Evolutionary conservation across 1,140 invertebrate species (phyloP), one percentile per base, ranked within the genome.

Genomic region (Drosophila athabasca): DNA sequence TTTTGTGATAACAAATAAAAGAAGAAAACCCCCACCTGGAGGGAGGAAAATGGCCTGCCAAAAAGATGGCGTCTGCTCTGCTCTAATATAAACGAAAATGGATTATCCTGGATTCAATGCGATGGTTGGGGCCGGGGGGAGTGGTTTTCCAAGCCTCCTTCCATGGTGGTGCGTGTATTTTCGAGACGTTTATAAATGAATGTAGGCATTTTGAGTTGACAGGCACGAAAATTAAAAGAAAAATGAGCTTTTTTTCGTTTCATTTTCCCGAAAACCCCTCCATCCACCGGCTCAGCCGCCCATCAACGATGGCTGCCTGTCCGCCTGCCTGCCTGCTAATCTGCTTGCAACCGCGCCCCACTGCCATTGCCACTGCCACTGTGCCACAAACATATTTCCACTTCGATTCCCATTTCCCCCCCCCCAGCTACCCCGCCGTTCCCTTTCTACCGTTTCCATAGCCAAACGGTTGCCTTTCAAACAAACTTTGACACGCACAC

Each of bases 191-290:
- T 90, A 87, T 90, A 90, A 90, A 90, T 90, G 87, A 83, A 90
- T 65, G 82, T 81, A 88, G 82, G 83, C 87, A 77, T 90, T 90
- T 87, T 90, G 88, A 90, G 87, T 90, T 90, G 87, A 90, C 87
- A 90, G 87, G 72, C 87, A 90, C 87, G 87, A 90, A 90, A 90
- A 90, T 90, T 79, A 90, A 82, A 90, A 90, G 87, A 90, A 90
- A 90, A 90, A 90, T 88, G 83, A 83, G 83, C 83, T 88, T 88
- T 77, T 75, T 72, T 87, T 66, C 72, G 50, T 54, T 81, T 60
- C 50, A 31, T 44, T 53, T 62, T n/a, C 44, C 24, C 53, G 54
- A n/a, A n/a, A 44, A 13, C 39, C 22, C 44, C 61, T 52, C 68
- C 59, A 72, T 19, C 17, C 17, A 19, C 17, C 17, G 17, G 17